Percentiles rank a stretch among this genome's conserved stretches.
Conservation (phyloP, 2,113 vertebrate genomes). For the Tychaedon coryphoeus region DNA sequence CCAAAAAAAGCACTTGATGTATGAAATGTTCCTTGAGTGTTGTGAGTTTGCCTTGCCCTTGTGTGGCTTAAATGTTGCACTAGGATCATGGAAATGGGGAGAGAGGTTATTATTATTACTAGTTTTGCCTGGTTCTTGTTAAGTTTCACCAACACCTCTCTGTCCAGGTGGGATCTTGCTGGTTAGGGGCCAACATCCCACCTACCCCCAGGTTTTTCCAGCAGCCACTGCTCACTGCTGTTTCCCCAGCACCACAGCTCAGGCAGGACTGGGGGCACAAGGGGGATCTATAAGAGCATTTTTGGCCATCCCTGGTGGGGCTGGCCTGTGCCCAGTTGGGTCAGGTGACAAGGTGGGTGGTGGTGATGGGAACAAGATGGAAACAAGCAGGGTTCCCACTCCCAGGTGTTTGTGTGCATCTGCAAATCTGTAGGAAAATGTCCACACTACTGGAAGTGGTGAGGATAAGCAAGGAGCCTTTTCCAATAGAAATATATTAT, state of each 20-base stretch:
- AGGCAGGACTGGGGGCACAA: neutral
- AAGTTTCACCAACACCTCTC: neutral
- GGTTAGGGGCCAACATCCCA: neutral
- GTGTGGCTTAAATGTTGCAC: neutral
- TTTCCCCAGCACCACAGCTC: neutral
- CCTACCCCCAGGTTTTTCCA: neutral
- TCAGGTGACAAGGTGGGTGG: neutral
- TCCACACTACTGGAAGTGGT: rapidly evolving
- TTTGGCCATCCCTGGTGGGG: neutral
- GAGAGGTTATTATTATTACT: neutral
- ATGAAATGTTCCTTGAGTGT: neutral
- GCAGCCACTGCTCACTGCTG: neutral
- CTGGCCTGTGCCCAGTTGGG: neutral
- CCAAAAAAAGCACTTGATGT: neutral
- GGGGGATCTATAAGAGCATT: neutral
- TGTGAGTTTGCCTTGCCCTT: neutral
- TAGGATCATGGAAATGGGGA: neutral
- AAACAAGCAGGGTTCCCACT: neutral
- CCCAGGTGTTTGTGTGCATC: neutral
- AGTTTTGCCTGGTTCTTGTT: neutral
- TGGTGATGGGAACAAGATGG: neutral
- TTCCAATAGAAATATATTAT: neutral
- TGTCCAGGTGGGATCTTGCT: neutral
- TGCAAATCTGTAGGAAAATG: neutral
- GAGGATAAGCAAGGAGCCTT: neutral